Base-by-base conservation (phyloP, 2,113 vertebrate species). In the Petroica traversi region DNA sequence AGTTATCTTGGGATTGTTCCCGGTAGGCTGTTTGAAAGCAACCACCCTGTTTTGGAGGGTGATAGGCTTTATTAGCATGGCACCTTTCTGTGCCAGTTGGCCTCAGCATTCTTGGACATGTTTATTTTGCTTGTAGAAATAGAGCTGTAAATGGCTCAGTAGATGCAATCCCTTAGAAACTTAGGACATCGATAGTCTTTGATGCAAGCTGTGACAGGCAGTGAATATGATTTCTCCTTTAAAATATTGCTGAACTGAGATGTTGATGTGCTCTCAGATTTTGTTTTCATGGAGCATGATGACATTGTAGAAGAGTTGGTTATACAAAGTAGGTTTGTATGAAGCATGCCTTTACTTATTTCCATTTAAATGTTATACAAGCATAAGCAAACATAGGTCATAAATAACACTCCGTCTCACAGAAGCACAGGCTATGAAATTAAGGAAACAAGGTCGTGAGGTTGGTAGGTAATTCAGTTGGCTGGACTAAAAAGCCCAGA, bases 91-190 rank as follows among this genome's bases (percentile, higher is more conserved):
- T 91, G 81, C 88, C 95, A 82, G 57, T 59, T 96, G 81, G 77
- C 62, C 89, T 94, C 66, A 67, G 19, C 62, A n/a, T 29, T 87
- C 57, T 57, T 72, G 49, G 34, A 26, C 49, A 23, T 75, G 73
- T 89, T 89, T 95, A 48, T 89, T 95, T 92, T 79, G 74, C 36
- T 79, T 79, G n/a, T 85, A 88, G 92, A 93, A 88, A 48, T 88
- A 75, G 5, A 82, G 25, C 49, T 89, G 40, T 61, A 93, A 92
- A 81, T 85, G 77, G 40, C 48, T 91, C 31, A 26, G 69, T 48
- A 67, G 58, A 52, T 78, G 61, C 52, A 89, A 36, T 81, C 52
- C 77, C 48, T 46, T 78, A 86, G 81, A 88, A 75, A 68, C 18
- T 81, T 67, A n/a, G 90, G 90, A 72, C 66, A 76, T 34, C 4